phyloP scores from a whole-genome alignment of 35 echinoderm and acorn worm genomes.

The Heliocidaris tuberculata region DNA sequence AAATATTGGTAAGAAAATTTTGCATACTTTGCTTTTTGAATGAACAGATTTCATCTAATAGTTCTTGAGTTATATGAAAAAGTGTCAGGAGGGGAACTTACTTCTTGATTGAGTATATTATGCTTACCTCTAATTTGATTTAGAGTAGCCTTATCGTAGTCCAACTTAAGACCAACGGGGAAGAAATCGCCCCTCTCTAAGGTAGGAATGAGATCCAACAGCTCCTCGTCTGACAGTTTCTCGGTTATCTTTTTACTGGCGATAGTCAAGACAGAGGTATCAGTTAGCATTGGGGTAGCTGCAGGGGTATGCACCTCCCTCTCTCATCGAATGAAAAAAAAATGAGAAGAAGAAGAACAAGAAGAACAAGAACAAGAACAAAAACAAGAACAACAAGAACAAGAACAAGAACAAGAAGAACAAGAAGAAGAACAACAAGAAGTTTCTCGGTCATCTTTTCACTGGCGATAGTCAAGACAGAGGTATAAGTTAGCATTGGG shows the following conservation, averaged over 20 bases:
- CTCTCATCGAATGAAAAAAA: no score
- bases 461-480: no score
- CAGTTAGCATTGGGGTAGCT: background rate
- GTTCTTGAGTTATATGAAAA: no score
- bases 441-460: no score
- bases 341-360: background rate
- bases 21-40: no score
- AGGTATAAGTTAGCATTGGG: no score
- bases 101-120: no score
- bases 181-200: background rate
- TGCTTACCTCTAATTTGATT: conserved; percentile 22
- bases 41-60: no score
- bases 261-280: background rate
- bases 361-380: background rate
- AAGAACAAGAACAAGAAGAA: background rate
- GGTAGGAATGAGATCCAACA: background rate
- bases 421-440: no score
- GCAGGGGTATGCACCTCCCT: background rate
- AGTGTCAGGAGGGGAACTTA: no score
- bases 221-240: background rate
- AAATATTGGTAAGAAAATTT: no score
- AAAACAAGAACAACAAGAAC: background rate
- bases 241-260: background rate
- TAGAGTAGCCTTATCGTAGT: background rate
- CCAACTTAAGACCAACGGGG: background rate